Percentiles rank a stretch among this genome's conserved stretches.
These are phyloP conservation scores for Pachyrhynchus sulphureomaculatus DNA, from an alignment of 1,140 invertebrate species.

Conservation along the genomic window DNA sequence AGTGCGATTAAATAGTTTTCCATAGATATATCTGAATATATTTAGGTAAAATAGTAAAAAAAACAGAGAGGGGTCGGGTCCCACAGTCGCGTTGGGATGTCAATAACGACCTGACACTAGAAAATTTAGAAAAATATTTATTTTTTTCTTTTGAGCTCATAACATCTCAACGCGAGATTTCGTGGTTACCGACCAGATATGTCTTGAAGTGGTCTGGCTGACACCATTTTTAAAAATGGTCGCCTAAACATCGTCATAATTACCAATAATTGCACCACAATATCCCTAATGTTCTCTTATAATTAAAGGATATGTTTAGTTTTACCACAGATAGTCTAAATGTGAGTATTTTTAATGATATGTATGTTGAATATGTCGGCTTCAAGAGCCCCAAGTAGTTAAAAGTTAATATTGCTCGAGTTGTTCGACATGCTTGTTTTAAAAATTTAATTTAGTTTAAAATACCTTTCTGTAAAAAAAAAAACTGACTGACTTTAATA, in stretches of 20 bases:
- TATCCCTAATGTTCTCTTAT: slow-evolving; percentile 27
- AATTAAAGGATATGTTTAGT: slow-evolving; percentile 36
- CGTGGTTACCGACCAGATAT: slow-evolving; percentile 48
- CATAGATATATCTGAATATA: slow-evolving; percentile 38
- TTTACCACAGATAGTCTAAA: slow-evolving; percentile 36
- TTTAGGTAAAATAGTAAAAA: slow-evolving; percentile 50
- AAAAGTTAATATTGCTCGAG: background rate
- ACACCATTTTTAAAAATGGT: slow-evolving; percentile 30
- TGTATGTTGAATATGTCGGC: background rate
- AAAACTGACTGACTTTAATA: too few species aligned
- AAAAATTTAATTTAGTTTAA: too few species aligned
- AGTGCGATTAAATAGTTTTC: slow-evolving; percentile 25
- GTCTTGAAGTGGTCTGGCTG: slow-evolving; percentile 53
- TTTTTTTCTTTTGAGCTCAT: slow-evolving; percentile 35
- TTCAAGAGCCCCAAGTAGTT: background rate
- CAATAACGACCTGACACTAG: slow-evolving; percentile 53
- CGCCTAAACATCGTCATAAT: slow-evolving; percentile 49
- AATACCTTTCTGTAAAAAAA: too few species aligned
- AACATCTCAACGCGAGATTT: slow-evolving; percentile 46
- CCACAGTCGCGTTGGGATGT: slow-evolving; percentile 46
- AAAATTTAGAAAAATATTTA: slow-evolving; percentile 50
- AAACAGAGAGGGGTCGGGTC: slow-evolving; percentile 34
- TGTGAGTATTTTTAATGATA: slow-evolving; percentile 25
- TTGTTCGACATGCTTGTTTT: background rate
- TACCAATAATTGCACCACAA: slow-evolving; percentile 43